Base-by-base conservation (phyloP, 2,797 vertebrate species). In the Syngnathus acus region DNA sequence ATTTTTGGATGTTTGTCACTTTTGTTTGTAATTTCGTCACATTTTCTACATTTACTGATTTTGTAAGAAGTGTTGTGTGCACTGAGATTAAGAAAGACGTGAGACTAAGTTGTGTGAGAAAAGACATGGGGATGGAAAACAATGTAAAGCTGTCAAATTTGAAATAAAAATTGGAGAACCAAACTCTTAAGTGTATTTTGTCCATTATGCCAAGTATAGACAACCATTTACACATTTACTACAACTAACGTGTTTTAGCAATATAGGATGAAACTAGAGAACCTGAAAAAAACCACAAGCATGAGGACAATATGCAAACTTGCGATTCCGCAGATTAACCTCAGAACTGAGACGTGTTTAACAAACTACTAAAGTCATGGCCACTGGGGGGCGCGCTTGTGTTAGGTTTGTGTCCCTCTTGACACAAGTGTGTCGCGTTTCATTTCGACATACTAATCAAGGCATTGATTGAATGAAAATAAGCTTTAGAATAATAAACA, bases 111-210 rank as follows among this genome's bases (percentile, higher is more conserved):
- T 67, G 62, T 73, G 82, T 62, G 77, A 76, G 78, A 54, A 75
- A 71, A 81, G 72, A 77, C 74, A 80, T 77, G 63, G 77, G 53
- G 66, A 73, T 74, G 82, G 77, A 73, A 77, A 73, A 62, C 71
- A 72, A 70, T 72, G 76, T 53, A 72, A 79, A 68, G 57, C 39
- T 72, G 74, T 82, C 73, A 75, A 81, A 83, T 83, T 86, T 86
- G 73, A 84, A 90, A 88, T 87, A 89, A 90, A 88, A 71, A 64
- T 62, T 62, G 11, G 60, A 75, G 62, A 82, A 81, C 81, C 32
- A 47, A 17, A 9, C 23, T 26, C 43, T 5, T n/a, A 1, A 43
- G 38, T 40, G 39, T 63, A 19, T 23, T 50, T 3, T 13, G 32
- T 32, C 32, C 32, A 32, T 32, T 32, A 32, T 32, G 32, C 32